Percentiles rank a stretch among this genome's conserved stretches.
Conservation (phyloP, 2,113 vertebrate genomes). For the Pongo pygmaeus region DNA sequence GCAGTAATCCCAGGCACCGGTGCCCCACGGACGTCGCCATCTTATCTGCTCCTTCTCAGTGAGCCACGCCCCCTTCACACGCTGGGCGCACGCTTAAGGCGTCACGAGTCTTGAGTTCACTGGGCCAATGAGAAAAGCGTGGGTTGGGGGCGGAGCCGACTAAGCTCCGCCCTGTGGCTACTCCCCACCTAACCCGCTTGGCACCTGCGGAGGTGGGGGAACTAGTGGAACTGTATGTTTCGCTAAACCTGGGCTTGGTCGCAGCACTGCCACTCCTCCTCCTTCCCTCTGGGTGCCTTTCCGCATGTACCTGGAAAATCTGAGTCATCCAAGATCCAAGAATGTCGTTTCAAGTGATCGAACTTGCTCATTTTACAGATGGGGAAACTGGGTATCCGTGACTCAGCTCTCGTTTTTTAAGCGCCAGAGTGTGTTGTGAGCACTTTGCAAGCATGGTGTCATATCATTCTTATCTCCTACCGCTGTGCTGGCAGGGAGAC, state of each 20-base stretch:
- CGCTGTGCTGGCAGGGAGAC: not conserved
- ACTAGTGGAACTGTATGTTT: rapidly evolving
- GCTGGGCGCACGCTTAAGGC: not conserved
- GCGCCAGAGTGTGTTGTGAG: not conserved
- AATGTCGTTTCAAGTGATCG: not conserved
- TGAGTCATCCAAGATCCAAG: not conserved
- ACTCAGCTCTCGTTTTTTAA: not conserved
- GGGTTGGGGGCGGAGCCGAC: not conserved
- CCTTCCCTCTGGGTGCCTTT: not conserved
- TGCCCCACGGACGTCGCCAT: slow-evolving; percentile 77
- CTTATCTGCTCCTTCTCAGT: slow-evolving; percentile 45
- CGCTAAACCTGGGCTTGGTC: too few species aligned
- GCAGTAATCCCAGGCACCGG: not conserved
- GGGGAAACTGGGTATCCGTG: not conserved
- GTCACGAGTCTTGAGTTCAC: not conserved
- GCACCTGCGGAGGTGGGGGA: rapidly evolving
- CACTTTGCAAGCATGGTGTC: not conserved
- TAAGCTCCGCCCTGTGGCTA: not conserved
- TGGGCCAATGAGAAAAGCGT: slow-evolving; percentile 37
- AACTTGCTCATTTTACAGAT: not conserved
- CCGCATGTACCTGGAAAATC: not conserved
- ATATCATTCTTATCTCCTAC: not conserved
- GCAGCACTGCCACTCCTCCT: rapidly evolving
- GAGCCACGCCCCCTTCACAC: slow-evolving; percentile 38
- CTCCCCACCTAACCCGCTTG: rapidly evolving